Evolutionary conservation across 2,113 vertebrate genomes (phyloP).

Genomic region (Nothocercus nigrocapillus): DNA sequence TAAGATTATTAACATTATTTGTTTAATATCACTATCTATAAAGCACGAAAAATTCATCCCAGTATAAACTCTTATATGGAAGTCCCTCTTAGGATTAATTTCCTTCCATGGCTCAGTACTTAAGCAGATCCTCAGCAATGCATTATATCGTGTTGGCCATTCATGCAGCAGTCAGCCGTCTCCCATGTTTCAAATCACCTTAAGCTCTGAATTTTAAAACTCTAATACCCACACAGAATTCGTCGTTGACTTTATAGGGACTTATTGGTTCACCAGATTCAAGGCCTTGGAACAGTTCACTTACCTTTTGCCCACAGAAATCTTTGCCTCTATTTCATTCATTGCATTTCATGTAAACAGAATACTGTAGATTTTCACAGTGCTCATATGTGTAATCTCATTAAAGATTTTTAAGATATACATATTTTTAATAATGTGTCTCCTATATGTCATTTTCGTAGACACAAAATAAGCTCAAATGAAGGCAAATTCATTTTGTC

Average conservation of each 20-base stretch:
- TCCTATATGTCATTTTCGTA: background rate
- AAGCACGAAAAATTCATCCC: background rate
- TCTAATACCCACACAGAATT: background rate
- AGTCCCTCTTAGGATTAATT: background rate
- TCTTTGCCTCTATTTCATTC: background rate
- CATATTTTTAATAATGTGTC: background rate
- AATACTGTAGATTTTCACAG: background rate
- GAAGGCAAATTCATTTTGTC: background rate
- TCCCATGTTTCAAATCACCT: background rate
- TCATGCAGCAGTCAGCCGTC: background rate
- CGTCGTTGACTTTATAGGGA: background rate
- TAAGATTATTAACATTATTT: conserved; percentile 2
- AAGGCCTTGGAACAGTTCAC: no score
- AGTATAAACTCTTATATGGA: background rate
- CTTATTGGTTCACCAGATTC: no score
- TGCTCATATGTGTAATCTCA: background rate
- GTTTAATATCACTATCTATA: background rate
- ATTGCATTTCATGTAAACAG: background rate
- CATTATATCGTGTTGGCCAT: background rate
- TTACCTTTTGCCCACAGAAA: background rate
- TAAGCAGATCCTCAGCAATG: background rate
- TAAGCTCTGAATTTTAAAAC: background rate
- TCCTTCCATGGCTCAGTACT: background rate
- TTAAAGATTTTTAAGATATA: background rate
- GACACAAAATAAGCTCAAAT: background rate